Evolutionary conservation across 2,797 vertebrate species (phyloP).

Genomic region (Anguilla pacifica): DNA sequence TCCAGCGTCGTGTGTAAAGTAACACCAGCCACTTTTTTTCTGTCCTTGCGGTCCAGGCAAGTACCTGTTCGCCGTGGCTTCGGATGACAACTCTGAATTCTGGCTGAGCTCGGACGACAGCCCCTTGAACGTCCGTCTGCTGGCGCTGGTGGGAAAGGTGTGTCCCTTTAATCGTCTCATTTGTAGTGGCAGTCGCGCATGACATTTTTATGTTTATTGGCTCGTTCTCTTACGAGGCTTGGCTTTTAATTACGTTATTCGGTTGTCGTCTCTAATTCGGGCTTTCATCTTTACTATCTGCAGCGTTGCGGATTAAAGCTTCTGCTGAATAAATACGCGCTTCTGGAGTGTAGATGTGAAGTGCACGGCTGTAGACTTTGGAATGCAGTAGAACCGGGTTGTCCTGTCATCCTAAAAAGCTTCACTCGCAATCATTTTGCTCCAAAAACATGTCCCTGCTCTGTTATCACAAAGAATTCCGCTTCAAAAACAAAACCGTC

Average conservation of each 20-base stretch:
- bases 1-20: neutral
- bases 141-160: conserved; percentile 82
- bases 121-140: conserved; percentile 66
- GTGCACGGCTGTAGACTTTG: neutral
- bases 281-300: neutral
- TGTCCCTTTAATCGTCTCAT: neutral
- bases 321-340: neutral
- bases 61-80: conserved; percentile 80
- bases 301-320: neutral
- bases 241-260: neutral
- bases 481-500: neutral
- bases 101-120: conserved; percentile 79
- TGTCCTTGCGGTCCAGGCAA: conserved; percentile 63
- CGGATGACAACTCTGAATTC: conserved; percentile 84
- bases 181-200: neutral
- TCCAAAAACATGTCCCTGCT: neutral
- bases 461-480: neutral
- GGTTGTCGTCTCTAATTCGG: neutral
- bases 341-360: neutral
- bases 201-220: neutral
- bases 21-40: neutral
- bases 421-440: neutral
- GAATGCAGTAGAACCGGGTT: neutral
- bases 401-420: neutral
- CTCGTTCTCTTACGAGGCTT: neutral